A percentile compares a stretch with the other conserved stretches of the same genome.
Conservation (phyloP, 1,140 invertebrate species). For the Acyrthosiphon pisum region DNA sequence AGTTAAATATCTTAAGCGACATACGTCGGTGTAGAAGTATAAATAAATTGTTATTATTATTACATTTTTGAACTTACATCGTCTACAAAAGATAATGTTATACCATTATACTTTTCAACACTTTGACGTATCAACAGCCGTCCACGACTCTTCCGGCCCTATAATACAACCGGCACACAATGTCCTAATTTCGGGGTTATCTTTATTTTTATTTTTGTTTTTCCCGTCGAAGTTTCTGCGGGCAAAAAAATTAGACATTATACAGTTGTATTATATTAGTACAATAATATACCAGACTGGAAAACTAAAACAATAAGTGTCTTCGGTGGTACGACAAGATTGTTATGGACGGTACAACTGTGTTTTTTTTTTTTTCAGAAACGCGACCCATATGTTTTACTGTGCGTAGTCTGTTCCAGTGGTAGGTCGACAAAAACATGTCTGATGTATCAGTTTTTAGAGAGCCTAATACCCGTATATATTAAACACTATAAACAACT, state of each 20-base stretch:
- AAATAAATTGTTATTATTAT: not conserved
- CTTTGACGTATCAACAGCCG: not conserved
- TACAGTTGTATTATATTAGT: not conserved
- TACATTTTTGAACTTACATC: not conserved
- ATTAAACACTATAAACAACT: not conserved
- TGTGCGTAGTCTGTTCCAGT: not conserved
- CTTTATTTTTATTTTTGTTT: not conserved
- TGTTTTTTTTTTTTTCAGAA: not conserved
- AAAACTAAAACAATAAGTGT: conserved; percentile 16
- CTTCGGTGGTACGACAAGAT: not conserved
- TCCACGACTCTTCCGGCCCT: not conserved
- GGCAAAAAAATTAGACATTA: not conserved
- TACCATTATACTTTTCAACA: not conserved
- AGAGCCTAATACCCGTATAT: conserved; percentile 20
- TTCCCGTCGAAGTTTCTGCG: not conserved
- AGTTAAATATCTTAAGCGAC: not conserved
- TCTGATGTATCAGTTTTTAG: not conserved
- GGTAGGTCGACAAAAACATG: not conserved
- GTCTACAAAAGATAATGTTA: not conserved
- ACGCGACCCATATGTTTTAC: not conserved
- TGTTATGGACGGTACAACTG: not conserved
- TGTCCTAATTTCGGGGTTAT: not conserved
- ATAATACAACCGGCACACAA: not conserved
- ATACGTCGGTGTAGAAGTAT: not conserved
- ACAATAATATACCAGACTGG: not conserved